These are phyloP conservation scores for Epizoanthus fatuus DNA, from an alignment of 92 coral and sea anemone species.

Conservation along the genomic window DNA sequence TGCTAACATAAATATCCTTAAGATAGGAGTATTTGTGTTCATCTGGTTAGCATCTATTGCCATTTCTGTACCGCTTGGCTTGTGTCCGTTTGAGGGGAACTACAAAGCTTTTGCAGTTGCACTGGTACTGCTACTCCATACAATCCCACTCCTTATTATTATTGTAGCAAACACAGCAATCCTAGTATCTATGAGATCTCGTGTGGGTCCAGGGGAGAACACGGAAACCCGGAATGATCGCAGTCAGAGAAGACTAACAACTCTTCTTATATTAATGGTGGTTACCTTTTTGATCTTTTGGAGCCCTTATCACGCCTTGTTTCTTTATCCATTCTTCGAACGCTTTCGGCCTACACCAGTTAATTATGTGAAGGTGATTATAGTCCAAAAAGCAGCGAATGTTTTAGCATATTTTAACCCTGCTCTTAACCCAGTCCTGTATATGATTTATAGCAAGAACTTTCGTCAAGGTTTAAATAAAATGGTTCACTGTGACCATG, in stretches of 20 bases:
- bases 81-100: slow-evolving; percentile 43
- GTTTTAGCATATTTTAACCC: slow-evolving; percentile 22
- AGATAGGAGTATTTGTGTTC: slow-evolving; percentile 28
- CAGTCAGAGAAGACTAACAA: slow-evolving; percentile 28
- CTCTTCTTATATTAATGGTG: slow-evolving; percentile 32
- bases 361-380: slow-evolving; percentile 29
- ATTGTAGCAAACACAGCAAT: slow-evolving; percentile 35
- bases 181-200: slow-evolving; percentile 44
- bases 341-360: neutral
- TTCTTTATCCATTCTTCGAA: slow-evolving; percentile 27
- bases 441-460: slow-evolving; percentile 22
- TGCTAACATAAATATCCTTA: slow-evolving; percentile 34
- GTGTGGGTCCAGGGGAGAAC: slow-evolving; percentile 47
- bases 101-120: slow-evolving; percentile 27
- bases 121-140: slow-evolving; percentile 46
- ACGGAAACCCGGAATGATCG: slow-evolving; percentile 16
- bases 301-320: slow-evolving; percentile 55
- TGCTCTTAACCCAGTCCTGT: slow-evolving; percentile 23
- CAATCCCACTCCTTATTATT: slow-evolving; percentile 47
- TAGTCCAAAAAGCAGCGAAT: slow-evolving; percentile 18
- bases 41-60: slow-evolving; percentile 59
- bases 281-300: slow-evolving; percentile 47
- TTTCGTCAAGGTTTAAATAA: slow-evolving; percentile 25
- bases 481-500: neutral
- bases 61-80: slow-evolving; percentile 43